Evolutionary conservation across 2,113 vertebrate species (phyloP), one percentile per base, ranked within the genome.

Genomic region (Glaucomys volans): DNA sequence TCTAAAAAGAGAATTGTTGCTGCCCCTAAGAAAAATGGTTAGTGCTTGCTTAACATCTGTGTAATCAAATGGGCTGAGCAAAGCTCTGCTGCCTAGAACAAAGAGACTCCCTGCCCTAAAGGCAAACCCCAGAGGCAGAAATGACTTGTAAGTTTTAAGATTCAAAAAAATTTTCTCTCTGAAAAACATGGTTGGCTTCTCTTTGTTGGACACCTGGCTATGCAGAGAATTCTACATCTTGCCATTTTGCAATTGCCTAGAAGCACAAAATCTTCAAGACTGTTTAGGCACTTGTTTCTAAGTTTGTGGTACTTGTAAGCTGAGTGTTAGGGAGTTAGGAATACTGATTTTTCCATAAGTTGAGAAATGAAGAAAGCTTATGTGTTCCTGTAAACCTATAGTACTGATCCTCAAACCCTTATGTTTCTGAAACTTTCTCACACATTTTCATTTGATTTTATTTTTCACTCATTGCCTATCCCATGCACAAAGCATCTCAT

Each of bases 21-120:
- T 90, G 26, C 47, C 52, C 8, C 37, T 83, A n/a, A 75, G 86
- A 79, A 86, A 96, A 79, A 76, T 22, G 37, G 3, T 71, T 95
- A 72, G 62, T 66, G 26, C 22, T 75, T 85, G 22, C 32, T 9
- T 94, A 76, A 52, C 40, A 83, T 59, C 35, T 87, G 16, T 54
- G 24, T 52, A 50, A 76, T 87, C 64, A 87, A 69, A 94, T 54
- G 32, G 62, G 13, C 2, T 64, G 62, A 81, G 22, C 3, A 54
- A 59, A 95, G 20, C 32, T n/a, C 20, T 64, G n/a, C 14, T 35
- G 47, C 42, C 62, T 24, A 79, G 77, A 75, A 83, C 20, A 50
- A 74, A 85, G 54, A 87, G 28, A 76, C 4, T 83, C 35, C 30
- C 67, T 69, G 24, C 35, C 30, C 28, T 64, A 42, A 84, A 92